Evolutionary conservation across 2,113 vertebrate genomes (phyloP), one percentile per base, ranked within the genome.

Genomic region (Microcebus jonahi): DNA sequence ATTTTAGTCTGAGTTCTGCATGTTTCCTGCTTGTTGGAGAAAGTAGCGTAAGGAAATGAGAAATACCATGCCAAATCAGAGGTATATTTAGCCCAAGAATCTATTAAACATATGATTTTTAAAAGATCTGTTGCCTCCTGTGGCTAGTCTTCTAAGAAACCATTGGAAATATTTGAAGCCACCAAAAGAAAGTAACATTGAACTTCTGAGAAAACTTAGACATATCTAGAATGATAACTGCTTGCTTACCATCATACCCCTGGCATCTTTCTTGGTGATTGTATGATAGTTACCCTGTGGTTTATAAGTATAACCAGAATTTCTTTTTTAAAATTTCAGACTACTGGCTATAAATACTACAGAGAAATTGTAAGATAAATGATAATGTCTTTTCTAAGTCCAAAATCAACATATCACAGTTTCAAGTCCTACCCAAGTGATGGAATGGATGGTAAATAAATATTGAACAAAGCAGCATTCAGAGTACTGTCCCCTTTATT

Each of bases 1-100:
- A 85, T 91, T 91, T 88, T 97, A 93, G 48, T 75, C 59, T 96
- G 45, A 89, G 53, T 86, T 84, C 45, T 89, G 23, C 13, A 42
- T 95, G 29, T 80, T 89, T 93, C 39, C 68, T 97, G 53, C 63
- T 88, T 94, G 21, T 20, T 91, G 13, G 68, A 88, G 77, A 91
- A 91, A 81, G 53, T 77, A 65, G 67, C 89, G 25, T 70, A 87
- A 92, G 63, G 68, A 95, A 84, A 68, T 95, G 45, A 85, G 53
- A 84, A 95, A 31, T 82, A 68, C 6, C 75, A 92, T 18, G 48
- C 29, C 55, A 88, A 76, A 65, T 83, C 76, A 95, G 36, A 85
- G n/a, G 67, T 95, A 75, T 77, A 70, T 67, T 96, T 90, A 95
- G 57, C 80, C 79, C 36, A 71, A 57, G 53, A 92, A 93, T 36